Evolutionary conservation across 2,113 vertebrate genomes (phyloP).

Genomic region (Lepus americanus): DNA sequence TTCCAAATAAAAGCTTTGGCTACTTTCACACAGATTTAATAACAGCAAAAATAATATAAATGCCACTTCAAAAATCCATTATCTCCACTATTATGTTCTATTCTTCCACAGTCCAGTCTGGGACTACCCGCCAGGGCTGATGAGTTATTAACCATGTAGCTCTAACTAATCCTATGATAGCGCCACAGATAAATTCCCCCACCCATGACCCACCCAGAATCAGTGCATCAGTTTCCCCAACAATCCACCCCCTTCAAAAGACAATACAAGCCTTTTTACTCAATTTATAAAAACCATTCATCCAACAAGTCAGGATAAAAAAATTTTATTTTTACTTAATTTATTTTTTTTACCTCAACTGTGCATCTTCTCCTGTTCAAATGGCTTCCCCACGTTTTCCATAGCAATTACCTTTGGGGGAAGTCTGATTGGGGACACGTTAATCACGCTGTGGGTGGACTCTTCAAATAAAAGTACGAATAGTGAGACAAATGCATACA

Average conservation of each 20-base stretch:
- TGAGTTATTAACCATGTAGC: constrained; percentile 70
- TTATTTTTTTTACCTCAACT: constrained; percentile 88
- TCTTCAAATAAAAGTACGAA: constrained; percentile 90
- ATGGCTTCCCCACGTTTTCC: constrained; percentile 90
- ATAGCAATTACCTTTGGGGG: constrained; percentile 90
- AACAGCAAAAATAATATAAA: constrained; percentile 61
- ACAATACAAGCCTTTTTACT: constrained; percentile 85
- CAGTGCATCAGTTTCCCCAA: background rate
- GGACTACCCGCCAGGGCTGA: constrained; percentile 80
- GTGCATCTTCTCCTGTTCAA: constrained; percentile 92
- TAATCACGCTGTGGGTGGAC: constrained; percentile 89
- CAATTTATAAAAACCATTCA: constrained; percentile 85
- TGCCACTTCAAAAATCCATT: constrained; percentile 31
- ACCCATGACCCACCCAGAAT: constrained; percentile 44
- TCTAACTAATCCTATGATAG: constrained; percentile 81
- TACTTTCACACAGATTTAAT: constrained; percentile 61
- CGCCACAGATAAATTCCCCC: constrained; percentile 26
- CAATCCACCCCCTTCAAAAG: constrained; percentile 50
- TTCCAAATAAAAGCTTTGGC: constrained; percentile 59
- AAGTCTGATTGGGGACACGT: constrained; percentile 88
- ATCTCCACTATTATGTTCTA: constrained; percentile 25
- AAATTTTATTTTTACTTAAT: constrained; percentile 23
- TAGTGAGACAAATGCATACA: constrained; percentile 91
- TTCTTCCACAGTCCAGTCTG: constrained; percentile 51
- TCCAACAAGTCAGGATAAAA: constrained; percentile 83